Base-by-base conservation (phyloP, 2,113 vertebrate species). In the Pyrgilauda ruficollis region DNA sequence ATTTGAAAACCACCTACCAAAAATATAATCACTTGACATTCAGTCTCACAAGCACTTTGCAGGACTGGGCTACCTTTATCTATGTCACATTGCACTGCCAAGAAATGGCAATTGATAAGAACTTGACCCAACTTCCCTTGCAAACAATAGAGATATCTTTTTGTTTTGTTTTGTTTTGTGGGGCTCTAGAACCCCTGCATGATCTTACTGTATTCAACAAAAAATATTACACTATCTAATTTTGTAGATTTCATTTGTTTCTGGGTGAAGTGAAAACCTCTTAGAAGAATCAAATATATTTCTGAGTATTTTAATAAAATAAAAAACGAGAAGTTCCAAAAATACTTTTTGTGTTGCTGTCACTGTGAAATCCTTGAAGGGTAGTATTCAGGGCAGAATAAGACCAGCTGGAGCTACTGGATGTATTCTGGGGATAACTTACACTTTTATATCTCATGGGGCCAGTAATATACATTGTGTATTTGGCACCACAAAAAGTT, bases 271-370 rank as follows among this genome's bases (percentile, higher is more conserved):
- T 43, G 8, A 79, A 88, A 70, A 76, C 39, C 17, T 84, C 55
- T 53, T 47, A 49, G 59, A 92, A 92, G 21, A 90, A 90, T 77
- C 33, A 50, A 50, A 50, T 62, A 2, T 26, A 67, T 61, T 90
- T 90, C 43, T n/a, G 5, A 20, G 21, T 72, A 72, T 92, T 89
- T 94, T 94, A 79, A 72, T 87, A 93, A 94, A 93, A 86, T 37
- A 44, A 73, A 11, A 96, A 53, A 80, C 74, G 24, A 11, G n/a
- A 44, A 64, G 22, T 87, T 95, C 64, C 76, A 56, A 85, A 94
- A 89, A 67, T 22, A 75, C 24, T 41, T 78, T 43, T 67, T 80
- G 13, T 53, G 17, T 68, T 96, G 59, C 39, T 90, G 55, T 59
- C 74, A 83, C 53, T 66, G 28, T 75, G 63, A 88, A 90, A 66